A percentile compares a stretch with the other conserved stretches of the same genome.
phyloP scores from a whole-genome alignment of 2,113 vertebrate species.

The Fregetta grallaria region DNA sequence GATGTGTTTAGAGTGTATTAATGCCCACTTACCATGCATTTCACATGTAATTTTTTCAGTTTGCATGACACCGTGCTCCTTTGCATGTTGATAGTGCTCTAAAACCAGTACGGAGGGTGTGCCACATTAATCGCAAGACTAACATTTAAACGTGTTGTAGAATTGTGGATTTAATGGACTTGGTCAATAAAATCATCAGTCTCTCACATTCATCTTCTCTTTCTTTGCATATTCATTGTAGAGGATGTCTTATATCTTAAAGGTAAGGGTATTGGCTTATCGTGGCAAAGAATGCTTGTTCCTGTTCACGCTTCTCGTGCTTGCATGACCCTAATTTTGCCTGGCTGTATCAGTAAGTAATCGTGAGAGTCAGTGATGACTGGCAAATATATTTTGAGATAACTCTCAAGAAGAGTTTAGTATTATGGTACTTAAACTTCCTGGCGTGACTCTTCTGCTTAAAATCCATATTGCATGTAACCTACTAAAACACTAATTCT shows the following conservation, averaged over 20 bases:
- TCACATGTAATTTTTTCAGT: constrained; percentile 55
- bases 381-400: constrained; percentile 45
- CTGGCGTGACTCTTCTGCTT: neutral
- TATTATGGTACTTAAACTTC: neutral
- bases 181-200: constrained; percentile 71
- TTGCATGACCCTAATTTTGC: constrained; percentile 62
- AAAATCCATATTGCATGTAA: constrained; percentile 1
- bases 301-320: constrained; percentile 45
- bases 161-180: constrained; percentile 73
- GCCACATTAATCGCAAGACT: constrained; percentile 66
- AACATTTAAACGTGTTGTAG: constrained; percentile 72
- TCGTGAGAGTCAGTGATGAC: neutral
- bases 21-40: constrained; percentile 48
- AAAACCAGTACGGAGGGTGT: constrained; percentile 56
- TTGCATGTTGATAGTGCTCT: constrained; percentile 71
- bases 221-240: constrained; percentile 91
- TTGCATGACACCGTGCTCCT: constrained; percentile 64
- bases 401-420: neutral
- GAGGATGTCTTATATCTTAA: constrained; percentile 99
- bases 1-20: constrained; percentile 37
- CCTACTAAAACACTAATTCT: constrained; percentile 46
- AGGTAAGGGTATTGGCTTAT: constrained; percentile 91
- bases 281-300: constrained; percentile 68
- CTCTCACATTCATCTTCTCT: constrained; percentile 89
- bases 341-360: constrained; percentile 17